These are phyloP conservation scores for Pollimyrus isidori DNA, from an alignment of 2,113 vertebrate genomes.

Conservation along the genomic window DNA sequence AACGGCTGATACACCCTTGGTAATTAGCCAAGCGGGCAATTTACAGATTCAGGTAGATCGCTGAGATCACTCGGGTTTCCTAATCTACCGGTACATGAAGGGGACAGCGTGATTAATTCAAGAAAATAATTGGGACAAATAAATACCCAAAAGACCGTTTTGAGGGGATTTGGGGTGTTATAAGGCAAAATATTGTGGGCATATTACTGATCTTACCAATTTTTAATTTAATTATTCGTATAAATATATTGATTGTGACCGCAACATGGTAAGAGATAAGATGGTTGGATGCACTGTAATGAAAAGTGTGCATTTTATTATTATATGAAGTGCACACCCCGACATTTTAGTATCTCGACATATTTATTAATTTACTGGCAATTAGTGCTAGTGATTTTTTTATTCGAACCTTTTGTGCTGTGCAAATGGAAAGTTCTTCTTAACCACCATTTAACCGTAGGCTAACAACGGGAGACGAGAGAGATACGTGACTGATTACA, in stretches of 20 bases:
- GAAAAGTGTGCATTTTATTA: background rate
- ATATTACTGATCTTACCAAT: background rate
- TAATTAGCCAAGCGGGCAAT: slow-evolving; percentile 50
- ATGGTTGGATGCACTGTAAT: background rate
- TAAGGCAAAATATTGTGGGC: background rate
- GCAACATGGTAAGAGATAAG: background rate
- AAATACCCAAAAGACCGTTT: background rate
- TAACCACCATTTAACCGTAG: background rate
- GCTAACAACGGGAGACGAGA: background rate
- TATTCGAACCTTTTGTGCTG: background rate
- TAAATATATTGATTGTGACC: background rate
- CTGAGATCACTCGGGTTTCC: slow-evolving; percentile 43
- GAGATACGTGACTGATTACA: background rate
- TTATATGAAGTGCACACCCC: background rate
- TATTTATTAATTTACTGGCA: background rate
- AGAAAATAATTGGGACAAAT: slow-evolving; percentile 33
- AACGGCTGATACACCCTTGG: slow-evolving; percentile 57
- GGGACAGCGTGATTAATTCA: slow-evolving; percentile 28
- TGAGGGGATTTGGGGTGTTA: background rate
- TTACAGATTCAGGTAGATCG: slow-evolving; percentile 47
- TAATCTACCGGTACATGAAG: slow-evolving; percentile 29
- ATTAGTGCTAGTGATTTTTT: background rate
- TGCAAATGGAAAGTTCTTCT: background rate
- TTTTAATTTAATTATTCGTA: background rate
- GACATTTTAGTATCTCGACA: background rate